Evolutionary conservation across 2,888 invertebrate genomes (phyloP).

Genomic region (Malthinus flaveolus): DNA sequence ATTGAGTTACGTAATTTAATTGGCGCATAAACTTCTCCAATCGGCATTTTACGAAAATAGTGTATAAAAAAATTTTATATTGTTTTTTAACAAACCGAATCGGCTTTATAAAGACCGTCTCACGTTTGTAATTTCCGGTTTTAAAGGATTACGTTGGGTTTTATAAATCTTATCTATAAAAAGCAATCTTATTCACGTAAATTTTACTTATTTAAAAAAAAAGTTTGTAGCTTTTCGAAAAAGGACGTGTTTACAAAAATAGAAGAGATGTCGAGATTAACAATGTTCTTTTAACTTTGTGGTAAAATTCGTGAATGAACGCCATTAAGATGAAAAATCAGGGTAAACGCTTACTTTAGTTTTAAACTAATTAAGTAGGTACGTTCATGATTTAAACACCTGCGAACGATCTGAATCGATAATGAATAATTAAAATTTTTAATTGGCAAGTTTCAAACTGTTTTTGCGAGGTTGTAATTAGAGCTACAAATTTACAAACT

Average conservation of each 20-base stretch:
- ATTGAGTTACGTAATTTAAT: too few species aligned
- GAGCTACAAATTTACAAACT: neutral
- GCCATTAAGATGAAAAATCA: too few species aligned
- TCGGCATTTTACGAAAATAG: too few species aligned
- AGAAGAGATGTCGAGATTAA: conserved; percentile 9
- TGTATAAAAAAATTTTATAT: too few species aligned
- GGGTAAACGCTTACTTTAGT: neutral
- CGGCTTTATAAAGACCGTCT: conserved; percentile 21
- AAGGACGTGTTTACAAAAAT: conserved; percentile 11
- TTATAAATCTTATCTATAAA: conserved; percentile 39
- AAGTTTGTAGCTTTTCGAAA: conserved; percentile 24
- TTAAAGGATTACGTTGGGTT: conserved; percentile 36
- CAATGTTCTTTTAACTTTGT: too few species aligned
- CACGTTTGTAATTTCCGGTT: conserved; percentile 36
- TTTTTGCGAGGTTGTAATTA: neutral
- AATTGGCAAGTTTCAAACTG: neutral
- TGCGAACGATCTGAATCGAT: conserved; percentile 1
- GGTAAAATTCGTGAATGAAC: too few species aligned
- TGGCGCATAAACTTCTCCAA: too few species aligned
- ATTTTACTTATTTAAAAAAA: conserved; percentile 32
- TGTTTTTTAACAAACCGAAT: neutral
- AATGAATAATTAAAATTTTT: conserved; percentile 4
- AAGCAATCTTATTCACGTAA: conserved; percentile 40
- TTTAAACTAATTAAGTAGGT: conserved; percentile 2
- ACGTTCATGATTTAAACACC: conserved; percentile 5